A percentile compares a stretch with the other conserved stretches of the same genome.
phyloP scores from a whole-genome alignment of 2,888 invertebrate species.

The Mythimna pallens region DNA sequence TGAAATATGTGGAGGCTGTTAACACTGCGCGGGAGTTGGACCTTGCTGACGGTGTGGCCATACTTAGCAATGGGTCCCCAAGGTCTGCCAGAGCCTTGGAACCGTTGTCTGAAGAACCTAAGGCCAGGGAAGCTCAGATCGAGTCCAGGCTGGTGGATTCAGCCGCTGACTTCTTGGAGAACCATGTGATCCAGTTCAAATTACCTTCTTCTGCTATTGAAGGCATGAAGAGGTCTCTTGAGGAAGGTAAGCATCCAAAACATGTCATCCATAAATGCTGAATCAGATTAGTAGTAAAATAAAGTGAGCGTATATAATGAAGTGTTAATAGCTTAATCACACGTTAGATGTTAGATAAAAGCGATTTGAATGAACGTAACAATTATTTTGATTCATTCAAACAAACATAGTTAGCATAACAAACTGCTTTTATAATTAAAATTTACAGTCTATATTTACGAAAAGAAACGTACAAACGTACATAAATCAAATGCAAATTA shows the following conservation, averaged over 20 bases:
- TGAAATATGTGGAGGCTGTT: slow-evolving; percentile 92
- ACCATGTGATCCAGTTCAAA: slow-evolving; percentile 95
- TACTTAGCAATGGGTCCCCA: slow-evolving; percentile 87
- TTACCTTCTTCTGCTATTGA: slow-evolving; percentile 93
- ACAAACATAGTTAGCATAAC: slow-evolving; percentile 19
- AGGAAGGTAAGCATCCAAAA: slow-evolving; percentile 92
- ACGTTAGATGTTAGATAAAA: slow-evolving; percentile 23
- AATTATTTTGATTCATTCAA: slow-evolving; percentile 17
- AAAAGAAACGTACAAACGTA: not conserved
- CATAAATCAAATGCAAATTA: slow-evolving; percentile 30
- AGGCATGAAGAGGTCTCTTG: slow-evolving; percentile 94
- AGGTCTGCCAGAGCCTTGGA: slow-evolving; percentile 91
- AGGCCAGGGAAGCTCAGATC: slow-evolving; percentile 93
- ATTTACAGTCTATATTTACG: not conserved
- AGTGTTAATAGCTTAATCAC: slow-evolving; percentile 43
- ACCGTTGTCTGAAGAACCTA: slow-evolving; percentile 93
- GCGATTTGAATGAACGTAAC: slow-evolving; percentile 23
- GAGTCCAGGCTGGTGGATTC: slow-evolving; percentile 94
- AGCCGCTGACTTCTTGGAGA: slow-evolving; percentile 94
- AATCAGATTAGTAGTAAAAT: slow-evolving; percentile 23
- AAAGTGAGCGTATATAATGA: slow-evolving; percentile 31
- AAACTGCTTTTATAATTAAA: slow-evolving; percentile 11
- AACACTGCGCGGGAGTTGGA: slow-evolving; percentile 90
- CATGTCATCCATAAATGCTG: not conserved
- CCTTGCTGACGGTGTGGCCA: slow-evolving; percentile 91